Evolutionary conservation across 2,113 vertebrate species (phyloP).

Genomic region (Dryoscopus gambensis): DNA sequence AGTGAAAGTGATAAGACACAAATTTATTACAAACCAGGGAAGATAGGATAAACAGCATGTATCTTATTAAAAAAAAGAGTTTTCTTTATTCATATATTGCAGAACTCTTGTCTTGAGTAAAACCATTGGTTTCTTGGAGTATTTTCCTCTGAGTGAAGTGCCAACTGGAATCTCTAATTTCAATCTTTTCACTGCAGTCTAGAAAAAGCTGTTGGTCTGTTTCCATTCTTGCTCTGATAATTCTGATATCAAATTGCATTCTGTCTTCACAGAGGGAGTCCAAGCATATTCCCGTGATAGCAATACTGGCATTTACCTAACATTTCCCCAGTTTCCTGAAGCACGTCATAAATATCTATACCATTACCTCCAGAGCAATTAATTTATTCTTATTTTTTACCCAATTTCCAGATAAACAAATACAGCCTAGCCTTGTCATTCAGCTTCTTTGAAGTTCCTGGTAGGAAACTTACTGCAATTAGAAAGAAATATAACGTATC

Average conservation of each 20-base stretch:
- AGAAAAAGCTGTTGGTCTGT: background rate
- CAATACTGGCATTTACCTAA: background rate
- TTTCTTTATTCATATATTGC: background rate
- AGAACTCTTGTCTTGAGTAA: background rate
- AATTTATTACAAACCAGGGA: background rate
- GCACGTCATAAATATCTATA: background rate
- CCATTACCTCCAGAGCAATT: background rate
- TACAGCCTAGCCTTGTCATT: background rate
- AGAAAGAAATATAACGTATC: background rate
- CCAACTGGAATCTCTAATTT: background rate
- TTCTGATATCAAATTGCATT: background rate
- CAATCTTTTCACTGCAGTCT: background rate
- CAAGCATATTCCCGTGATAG: background rate
- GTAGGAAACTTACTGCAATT: background rate
- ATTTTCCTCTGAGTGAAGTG: background rate
- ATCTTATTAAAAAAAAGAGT: background rate
- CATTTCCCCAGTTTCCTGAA: background rate
- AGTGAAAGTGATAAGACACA: background rate
- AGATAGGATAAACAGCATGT: background rate
- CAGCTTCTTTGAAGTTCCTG: background rate
- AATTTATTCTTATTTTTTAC: background rate
- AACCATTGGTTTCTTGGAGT: background rate
- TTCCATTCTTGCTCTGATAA: background rate
- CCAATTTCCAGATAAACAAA: background rate
- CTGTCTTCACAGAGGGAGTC: background rate